Conservation (phyloP, 2,113 vertebrate species). For the Chrysemys picta region DNA sequence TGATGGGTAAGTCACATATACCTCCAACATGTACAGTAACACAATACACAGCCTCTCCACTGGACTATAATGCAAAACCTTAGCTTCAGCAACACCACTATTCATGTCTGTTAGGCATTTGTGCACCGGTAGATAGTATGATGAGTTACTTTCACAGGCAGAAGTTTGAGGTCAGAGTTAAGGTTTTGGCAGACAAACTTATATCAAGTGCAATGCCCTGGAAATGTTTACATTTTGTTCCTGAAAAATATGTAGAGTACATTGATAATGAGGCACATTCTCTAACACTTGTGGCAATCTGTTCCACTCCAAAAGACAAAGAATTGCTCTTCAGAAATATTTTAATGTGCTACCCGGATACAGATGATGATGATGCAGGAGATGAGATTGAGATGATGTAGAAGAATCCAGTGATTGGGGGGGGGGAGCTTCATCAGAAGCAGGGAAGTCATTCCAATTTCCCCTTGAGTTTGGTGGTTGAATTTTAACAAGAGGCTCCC, state of each 20-base stretch:
- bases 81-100: not conserved
- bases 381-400: constrained; percentile 1
- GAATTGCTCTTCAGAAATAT: not conserved
- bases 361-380: not conserved
- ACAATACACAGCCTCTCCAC: not conserved
- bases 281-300: not conserved
- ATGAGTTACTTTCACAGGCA: not conserved
- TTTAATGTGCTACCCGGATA: not conserved
- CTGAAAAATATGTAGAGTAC: not conserved
- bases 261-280: not conserved
- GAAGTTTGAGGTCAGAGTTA: constrained; percentile 24
- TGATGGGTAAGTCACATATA: not conserved
- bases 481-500: not conserved
- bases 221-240: constrained; percentile 14
- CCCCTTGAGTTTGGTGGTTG: not conserved
- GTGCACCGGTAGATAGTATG: not conserved
- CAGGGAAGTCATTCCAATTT: not conserved
- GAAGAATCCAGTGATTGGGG: not conserved
- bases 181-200: not conserved
- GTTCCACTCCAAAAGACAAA: not conserved
- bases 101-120: not conserved
- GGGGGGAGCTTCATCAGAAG: constrained; percentile 2
- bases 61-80: not conserved
- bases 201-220: not conserved
- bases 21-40: not conserved